Base-by-base conservation (phyloP, 2,113 vertebrate species). In the Ailuropoda melanoleuca region DNA sequence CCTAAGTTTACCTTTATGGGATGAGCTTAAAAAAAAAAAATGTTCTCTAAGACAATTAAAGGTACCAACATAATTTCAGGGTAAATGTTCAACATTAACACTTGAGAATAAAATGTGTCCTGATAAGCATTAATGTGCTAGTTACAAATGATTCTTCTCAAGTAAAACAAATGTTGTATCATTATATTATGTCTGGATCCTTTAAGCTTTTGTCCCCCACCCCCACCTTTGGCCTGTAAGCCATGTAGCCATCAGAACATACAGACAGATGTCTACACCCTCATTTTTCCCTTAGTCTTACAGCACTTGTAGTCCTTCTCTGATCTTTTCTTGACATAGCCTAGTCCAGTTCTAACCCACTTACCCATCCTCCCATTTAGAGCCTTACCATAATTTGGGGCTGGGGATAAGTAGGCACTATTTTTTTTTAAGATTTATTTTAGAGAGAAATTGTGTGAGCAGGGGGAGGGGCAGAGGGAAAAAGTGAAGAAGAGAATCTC, bases 61-160 rank as follows among this genome's bases (percentile, higher is more conserved):
- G 46, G 46, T 68, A 7, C 39, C 85, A 88, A 87, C 60, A 95
- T 72, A 94, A 97, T 80, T 92, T 97, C 78, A 60, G 75, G 23
- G 39, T 46, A 93, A 84, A 95, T 86, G 53, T 1, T 86, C 43
- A 18, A 75, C 8, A 53, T 31, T 31, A 93, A 72, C 43, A 46
- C 68, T 88, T 93, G 78, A 92, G 43, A 85, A 70, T 91, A 75
- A 91, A 90, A 75, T 43, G 34, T 21, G 83, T 85, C 46, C 72
- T 96, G 70, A 86, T 83, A 92, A 92, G 74, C 48, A 55, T 43
- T 75, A 96, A 62, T n/a, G 48, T 13, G 26, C 70, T 77, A 0
- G 23, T 78, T 86, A 92, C 78, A 89, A 58, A 48, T 1, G 74
- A 96, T 85, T 64, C 34, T 87, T 58, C 95, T 55, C 24, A 78